These are phyloP conservation scores for Drosophila serrata DNA, from an alignment of 1,140 invertebrate species.

Conservation along the genomic window DNA sequence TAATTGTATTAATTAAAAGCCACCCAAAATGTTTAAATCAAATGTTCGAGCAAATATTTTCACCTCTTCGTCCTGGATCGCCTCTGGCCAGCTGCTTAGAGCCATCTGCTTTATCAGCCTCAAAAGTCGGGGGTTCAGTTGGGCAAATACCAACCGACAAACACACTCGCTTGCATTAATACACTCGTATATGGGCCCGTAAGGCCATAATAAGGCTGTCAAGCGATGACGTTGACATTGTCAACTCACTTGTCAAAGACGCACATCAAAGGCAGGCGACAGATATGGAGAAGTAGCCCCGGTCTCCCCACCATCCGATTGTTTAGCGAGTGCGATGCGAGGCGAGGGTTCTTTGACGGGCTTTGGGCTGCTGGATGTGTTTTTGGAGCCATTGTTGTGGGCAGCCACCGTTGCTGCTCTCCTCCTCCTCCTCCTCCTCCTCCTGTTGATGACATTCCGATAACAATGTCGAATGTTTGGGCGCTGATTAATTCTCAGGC, in stretches of 20 bases:
- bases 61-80: neutral
- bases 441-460: conserved; percentile 70
- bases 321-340: conserved; percentile 24
- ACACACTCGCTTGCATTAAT: conserved; percentile 19
- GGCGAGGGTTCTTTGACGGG: conserved; percentile 63
- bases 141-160: conserved; percentile 3
- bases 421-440: too few species aligned
- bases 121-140: conserved; percentile 10
- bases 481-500: conserved; percentile 72
- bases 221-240: conserved; percentile 84
- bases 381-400: conserved; percentile 44
- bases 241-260: conserved; percentile 84
- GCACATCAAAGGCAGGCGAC: conserved; percentile 84
- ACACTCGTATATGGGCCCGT: conserved; percentile 32
- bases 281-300: conserved; percentile 71
- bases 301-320: conserved; percentile 28
- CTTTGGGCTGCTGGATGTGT: conserved; percentile 37
- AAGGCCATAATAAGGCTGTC: conserved; percentile 84
- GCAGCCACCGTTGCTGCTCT: conserved; percentile 30
- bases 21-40: neutral
- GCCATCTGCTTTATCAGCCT: conserved; percentile 28
- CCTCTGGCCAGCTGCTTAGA: conserved; percentile 25
- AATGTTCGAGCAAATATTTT: too few species aligned
- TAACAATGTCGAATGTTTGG: conserved; percentile 74
- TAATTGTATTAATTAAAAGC: neutral